Evolutionary conservation across 1,140 invertebrate species (phyloP), one percentile per base, ranked within the genome.

Genomic region (Caerostris extrusa): DNA sequence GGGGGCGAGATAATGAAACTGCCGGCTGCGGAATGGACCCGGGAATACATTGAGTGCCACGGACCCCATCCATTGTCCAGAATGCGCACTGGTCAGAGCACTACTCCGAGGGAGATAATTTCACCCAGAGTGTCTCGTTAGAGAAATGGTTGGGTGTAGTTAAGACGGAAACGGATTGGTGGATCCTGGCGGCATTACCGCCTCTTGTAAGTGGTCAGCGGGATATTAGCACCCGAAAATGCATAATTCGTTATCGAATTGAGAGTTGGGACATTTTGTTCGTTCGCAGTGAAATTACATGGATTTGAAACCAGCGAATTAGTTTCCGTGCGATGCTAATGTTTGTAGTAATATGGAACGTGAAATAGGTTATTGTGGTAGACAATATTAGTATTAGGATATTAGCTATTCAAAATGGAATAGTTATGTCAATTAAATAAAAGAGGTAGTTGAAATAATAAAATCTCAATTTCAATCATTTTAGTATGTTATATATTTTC

Each of bases 1-100:
- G 17, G 34, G n/a, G n/a, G 1, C 5, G 90, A 58, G 90, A 82
- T 82, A 91, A 91, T 91, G 90, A 91, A 91, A 91, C n/a, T 82
- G 60, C 19, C 34, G 34, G 12, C 71, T 3, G 5, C 8, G 19
- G 61, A 61, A 34, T n/a, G 56, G 17, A 34, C 34, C 34, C 71
- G 1, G 6, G 19, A 71, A 90, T 57, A 34, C 88, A 77, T 90
- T 90, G 82, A 77, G 67, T 77, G 61, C 34, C 12, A 34, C 14
- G 60, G 53, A 58, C 8, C 53, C n/a, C 88, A 90, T 90, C 67
- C 53, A 90, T 90, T 90, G 88, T 90, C 17, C 88, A 14, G 64
- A 64, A 61, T 60, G 58, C 60, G 19, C 60, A 4, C 0, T 64
- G 60, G 58, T 53, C 86, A 7, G n/a, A 55, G 50, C 12, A 3